Evolutionary conservation across 2,888 invertebrate species (phyloP), one percentile per base, ranked within the genome.

Genomic region (Acleris emargana): DNA sequence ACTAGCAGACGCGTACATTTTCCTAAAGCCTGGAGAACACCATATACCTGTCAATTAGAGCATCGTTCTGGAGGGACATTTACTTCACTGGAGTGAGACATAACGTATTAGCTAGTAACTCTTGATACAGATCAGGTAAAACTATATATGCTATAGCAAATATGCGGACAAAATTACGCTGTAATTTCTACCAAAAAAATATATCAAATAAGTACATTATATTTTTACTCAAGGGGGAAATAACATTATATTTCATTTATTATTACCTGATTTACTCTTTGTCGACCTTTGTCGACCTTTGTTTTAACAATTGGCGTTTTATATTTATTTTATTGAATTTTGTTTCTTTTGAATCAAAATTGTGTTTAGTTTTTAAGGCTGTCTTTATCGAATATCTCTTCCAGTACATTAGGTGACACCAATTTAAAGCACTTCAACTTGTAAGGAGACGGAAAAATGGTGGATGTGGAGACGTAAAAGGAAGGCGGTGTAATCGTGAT

Each of bases 291-390:
- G 42, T 42, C 38, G 42, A 42, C 54, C 54, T 59, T 43, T 20
- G 20, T 22, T 52, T 25, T 18, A 18, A 25, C 49, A 43, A 64
- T 64, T 59, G 59, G 49, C 47, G 22, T 50, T 5, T 50, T 13
- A 38, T 38, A 28, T 7, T 50, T 22, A 54, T 49, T 7, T 62
- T 62, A 32, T 66, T 66, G 2, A 38, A 47, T 57, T 57, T 51
- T 61, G 38, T 61, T 66, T 57, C 22, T 45, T 61, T 66, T 57
- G 32, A 57, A 61, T 57, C 45, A 57, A 61, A 66, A 66, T 57
- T 57, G 66, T 57, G 13, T 66, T 66, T 66, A 66, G 61, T 61
- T 66, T 51, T 45, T 66, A 66, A 66, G 66, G 51, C 22, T 64
- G 18, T 38, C 42, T 25, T 57, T 52, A 52, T 50, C 51, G 9